Evolutionary conservation across 2,888 invertebrate genomes (phyloP), one percentile per base, ranked within the genome.

Genomic region (Patella depressa): DNA sequence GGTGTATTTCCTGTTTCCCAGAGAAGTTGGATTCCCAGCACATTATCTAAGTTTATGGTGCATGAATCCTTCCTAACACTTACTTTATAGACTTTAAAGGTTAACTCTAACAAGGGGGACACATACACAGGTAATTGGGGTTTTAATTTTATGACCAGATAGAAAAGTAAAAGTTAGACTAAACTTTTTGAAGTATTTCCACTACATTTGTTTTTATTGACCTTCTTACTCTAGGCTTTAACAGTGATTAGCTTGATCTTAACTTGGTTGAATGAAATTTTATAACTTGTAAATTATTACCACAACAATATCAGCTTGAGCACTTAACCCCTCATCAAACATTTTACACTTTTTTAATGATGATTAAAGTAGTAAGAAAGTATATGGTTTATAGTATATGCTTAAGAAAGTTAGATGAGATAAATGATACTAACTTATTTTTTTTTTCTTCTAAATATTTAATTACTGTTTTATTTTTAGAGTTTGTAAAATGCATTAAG

Each of bases 41-140:
- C 19, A 65, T 65, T 65, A 65, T 65, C 65, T 65, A 19, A 3
- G 24, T 65, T 65, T 65, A 65, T 65, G 65, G 24, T 65, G 65
- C 65, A 65, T 65, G 65, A 65, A 65, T 65, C 65, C 65, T 65
- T 24, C 65, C 45, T 45, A 45, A 45, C 45, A 45, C 45, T 45
- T 45, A 45, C 45, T 45, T 45, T 45, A 45, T 45, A 45, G 7
- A 45, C 45, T 45, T 45, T 9, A 45, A 45, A 45, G 45, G 45
- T 45, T 34, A 45, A 45, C 45, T 45, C 45, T 45, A 45, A 45
- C 45, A 45, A 45, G 45, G 1, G 45, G 45, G 9, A 9, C 45
- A 45, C 5, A 9, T 45, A 45, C 45, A 65, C 24, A 65, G 24
- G 65, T 65, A 65, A 65, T 65, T 45, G 65, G 65, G 14, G 65